phyloP scores from a whole-genome alignment of 2,797 vertebrate species.

The Microctenopoma steveboyesi region DNA sequence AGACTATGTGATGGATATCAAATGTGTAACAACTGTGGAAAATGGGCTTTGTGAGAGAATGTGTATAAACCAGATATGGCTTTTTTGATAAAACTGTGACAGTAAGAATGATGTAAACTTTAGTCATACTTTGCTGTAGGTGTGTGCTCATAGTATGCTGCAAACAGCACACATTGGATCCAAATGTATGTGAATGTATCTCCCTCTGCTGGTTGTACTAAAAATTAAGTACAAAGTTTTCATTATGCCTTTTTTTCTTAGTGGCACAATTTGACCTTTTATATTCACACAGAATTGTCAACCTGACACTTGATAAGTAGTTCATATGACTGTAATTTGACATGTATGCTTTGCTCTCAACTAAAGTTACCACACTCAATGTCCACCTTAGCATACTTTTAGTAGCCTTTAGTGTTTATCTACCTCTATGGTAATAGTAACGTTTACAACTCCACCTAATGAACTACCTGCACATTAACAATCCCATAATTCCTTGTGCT shows the following conservation, averaged over 20 bases:
- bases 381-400: too few species aligned
- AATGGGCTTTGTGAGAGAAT: background rate
- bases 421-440: too few species aligned
- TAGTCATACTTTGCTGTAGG: background rate
- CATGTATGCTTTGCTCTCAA: too few species aligned
- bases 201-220: constrained; percentile 67
- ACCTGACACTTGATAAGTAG: background rate
- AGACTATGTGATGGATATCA: background rate
- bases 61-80: background rate
- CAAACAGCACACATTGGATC: background rate
- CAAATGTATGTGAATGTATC: constrained; percentile 35
- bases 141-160: background rate
- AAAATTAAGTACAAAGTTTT: background rate
- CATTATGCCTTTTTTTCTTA: too few species aligned
- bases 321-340: background rate
- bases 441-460: too few species aligned
- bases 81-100: constrained; percentile 15
- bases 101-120: constrained; percentile 11
- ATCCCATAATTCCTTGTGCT: too few species aligned
- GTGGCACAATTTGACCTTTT: background rate
- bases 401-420: too few species aligned
- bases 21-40: constrained; percentile 1
- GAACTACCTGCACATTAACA: too few species aligned
- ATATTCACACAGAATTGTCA: background rate
- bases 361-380: too few species aligned